Conservation (phyloP, 2,888 invertebrate genomes). For the Scaptodrosophila latifasciaeformis region DNA sequence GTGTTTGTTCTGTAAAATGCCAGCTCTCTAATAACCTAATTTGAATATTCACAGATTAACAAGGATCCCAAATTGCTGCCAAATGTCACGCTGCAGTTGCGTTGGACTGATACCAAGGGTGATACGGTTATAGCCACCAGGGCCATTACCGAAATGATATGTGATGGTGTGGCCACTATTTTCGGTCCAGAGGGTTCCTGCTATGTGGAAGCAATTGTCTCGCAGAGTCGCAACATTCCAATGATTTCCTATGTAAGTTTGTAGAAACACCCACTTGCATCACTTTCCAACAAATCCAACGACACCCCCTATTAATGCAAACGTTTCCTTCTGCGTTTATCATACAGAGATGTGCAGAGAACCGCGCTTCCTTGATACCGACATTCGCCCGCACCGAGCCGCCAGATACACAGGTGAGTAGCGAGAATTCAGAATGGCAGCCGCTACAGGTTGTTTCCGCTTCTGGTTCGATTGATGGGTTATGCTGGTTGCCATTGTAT, state of each 20-base stretch:
- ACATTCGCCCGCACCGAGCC: conserved; percentile 96
- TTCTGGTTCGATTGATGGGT: too few species aligned
- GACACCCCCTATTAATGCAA: conserved; percentile 1
- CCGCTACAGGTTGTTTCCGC: too few species aligned
- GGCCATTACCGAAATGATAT: conserved; percentile 92
- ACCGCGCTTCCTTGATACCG: conserved; percentile 88
- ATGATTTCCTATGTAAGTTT: conserved; percentile 97
- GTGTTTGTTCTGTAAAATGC: conserved; percentile 1
- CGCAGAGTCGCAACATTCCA: conserved; percentile 94
- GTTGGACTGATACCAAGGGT: conserved; percentile 90
- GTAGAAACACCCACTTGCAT: background rate
- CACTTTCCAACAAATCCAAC: background rate
- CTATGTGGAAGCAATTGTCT: conserved; percentile 94
- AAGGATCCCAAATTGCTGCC: conserved; percentile 82
- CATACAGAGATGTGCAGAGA: conserved; percentile 94
- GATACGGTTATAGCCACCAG: conserved; percentile 89
- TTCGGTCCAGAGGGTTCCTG: conserved; percentile 97
- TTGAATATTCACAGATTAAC: conserved; percentile 79
- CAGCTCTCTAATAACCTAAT: background rate
- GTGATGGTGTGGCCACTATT: conserved; percentile 91
- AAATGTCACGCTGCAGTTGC: conserved; percentile 82
- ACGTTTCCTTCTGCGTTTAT: conserved; percentile 46
- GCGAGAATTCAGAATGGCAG: background rate
- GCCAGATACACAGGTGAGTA: conserved; percentile 89
- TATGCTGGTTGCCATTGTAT: too few species aligned